Conservation (phyloP, 30 jellyfish, hydroid and myxozoan species). For the Pseudorhiza aurosa region DNA sequence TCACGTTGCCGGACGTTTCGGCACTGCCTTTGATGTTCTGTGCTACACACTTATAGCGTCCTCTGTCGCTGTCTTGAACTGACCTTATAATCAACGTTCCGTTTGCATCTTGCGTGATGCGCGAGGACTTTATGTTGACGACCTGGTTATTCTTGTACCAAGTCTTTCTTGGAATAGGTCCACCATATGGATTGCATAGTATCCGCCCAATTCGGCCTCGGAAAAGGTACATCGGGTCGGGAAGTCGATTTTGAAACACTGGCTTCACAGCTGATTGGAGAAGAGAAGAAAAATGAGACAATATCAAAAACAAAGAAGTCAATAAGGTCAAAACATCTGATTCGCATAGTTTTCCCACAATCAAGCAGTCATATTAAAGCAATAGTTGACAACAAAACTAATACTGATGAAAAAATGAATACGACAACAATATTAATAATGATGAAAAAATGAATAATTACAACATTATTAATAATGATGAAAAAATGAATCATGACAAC, state of each 20-base stretch:
- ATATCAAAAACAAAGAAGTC: too few relatives aligned
- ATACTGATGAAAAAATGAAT: too few relatives aligned
- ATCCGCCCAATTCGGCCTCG: slow-evolving; percentile 63
- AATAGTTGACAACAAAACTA: too few relatives aligned
- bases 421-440: too few relatives aligned
- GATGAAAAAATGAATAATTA: too few relatives aligned
- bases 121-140: slow-evolving; percentile 7
- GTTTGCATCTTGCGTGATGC: slow-evolving; percentile 40
- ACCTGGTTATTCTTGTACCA: slow-evolving; percentile 73
- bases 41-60: slow-evolving; percentile 80
- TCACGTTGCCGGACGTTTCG: slow-evolving; percentile 58
- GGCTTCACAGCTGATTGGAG: slow-evolving; percentile 68
- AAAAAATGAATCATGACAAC: too few relatives aligned
- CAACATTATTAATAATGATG: too few relatives aligned
- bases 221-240: slow-evolving; percentile 89
- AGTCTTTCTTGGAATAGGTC: slow-evolving; percentile 87
- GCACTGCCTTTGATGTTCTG: slow-evolving; percentile 60
- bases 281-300: too few relatives aligned
- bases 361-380: too few relatives aligned
- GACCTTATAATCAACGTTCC: slow-evolving; percentile 70
- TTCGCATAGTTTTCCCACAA: too few relatives aligned
- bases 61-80: slow-evolving; percentile 72
- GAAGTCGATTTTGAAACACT: slow-evolving; percentile 62
- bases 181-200: slow-evolving; percentile 87
- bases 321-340: too few relatives aligned